Percentiles rank a stretch among this genome's conserved stretches.
phyloP scores from a whole-genome alignment of 2,888 invertebrate genomes.

The Microlaimidae sp. region DNA sequence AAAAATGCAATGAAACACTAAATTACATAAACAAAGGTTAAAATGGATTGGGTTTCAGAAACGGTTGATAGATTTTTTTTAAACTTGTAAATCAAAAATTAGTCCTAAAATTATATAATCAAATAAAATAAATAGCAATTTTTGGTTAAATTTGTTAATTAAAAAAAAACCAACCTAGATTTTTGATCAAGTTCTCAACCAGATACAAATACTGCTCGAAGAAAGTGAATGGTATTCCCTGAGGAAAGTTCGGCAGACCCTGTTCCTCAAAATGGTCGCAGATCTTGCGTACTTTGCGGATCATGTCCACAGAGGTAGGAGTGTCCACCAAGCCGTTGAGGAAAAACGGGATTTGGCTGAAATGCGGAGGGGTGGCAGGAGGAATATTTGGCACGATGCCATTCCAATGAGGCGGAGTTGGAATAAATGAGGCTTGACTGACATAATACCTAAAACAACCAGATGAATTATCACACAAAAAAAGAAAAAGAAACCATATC shows the following conservation, averaged over 20 bases:
- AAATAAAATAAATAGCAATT: too few species aligned
- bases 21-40: too few species aligned
- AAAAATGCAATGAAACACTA: too few species aligned
- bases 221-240: slow-evolving; percentile 78
- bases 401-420: slow-evolving; percentile 70
- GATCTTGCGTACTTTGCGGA: slow-evolving; percentile 49
- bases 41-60: too few species aligned
- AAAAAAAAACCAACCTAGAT: too few species aligned
- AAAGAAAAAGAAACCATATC: too few species aligned
- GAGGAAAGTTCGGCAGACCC: slow-evolving; percentile 85
- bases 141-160: too few species aligned
- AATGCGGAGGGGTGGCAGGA: slow-evolving; percentile 24
- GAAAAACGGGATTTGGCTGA: slow-evolving; percentile 73
- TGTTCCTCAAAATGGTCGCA: slow-evolving; percentile 59
- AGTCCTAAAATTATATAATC: too few species aligned
- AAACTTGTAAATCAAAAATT: too few species aligned
- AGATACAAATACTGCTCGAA: slow-evolving; percentile 85
- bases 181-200: slow-evolving; percentile 47
- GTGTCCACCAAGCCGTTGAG: slow-evolving; percentile 33
- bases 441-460: too few species aligned
- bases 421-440: slow-evolving; percentile 65
- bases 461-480: too few species aligned
- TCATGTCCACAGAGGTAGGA: slow-evolving; percentile 30
- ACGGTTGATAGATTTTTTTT: too few species aligned
- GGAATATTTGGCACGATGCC: slow-evolving; percentile 36